Percentiles rank a stretch among this genome's conserved stretches.
These are phyloP conservation scores for Cherax destructor DNA, from an alignment of 1,140 invertebrate species.

Conservation along the genomic window DNA sequence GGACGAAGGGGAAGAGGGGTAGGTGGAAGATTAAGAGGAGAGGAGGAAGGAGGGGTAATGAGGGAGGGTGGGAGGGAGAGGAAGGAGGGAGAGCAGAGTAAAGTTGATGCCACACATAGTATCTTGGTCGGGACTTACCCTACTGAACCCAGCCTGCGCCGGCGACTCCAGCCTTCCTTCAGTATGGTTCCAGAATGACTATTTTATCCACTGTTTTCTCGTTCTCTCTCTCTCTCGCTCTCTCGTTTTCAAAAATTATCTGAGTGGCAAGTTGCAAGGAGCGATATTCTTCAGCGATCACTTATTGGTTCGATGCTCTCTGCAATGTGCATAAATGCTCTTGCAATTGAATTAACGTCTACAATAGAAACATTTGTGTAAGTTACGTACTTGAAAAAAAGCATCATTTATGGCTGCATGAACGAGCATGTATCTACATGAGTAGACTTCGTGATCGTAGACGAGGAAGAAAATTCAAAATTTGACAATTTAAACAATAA, in stretches of 20 bases:
- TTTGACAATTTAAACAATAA: too few species aligned
- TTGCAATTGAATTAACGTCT: too few species aligned
- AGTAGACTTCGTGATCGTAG: too few species aligned
- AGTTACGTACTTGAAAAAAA: too few species aligned
- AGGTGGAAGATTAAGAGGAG: slow-evolving; percentile 17
- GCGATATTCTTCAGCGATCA: too few species aligned
- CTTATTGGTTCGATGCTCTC: too few species aligned
- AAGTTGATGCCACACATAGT: slow-evolving; percentile 43
- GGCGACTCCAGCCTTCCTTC: not conserved
- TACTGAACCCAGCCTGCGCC: not conserved
- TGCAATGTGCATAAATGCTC: too few species aligned
- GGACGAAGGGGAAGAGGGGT: not conserved
- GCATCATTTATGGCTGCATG: too few species aligned
- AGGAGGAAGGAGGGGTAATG: not conserved
- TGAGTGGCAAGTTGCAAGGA: too few species aligned
- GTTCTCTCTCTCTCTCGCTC: slow-evolving; percentile 1
- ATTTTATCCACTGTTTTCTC: not conserved
- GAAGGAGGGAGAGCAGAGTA: slow-evolving; percentile 23
- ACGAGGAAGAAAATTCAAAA: too few species aligned
- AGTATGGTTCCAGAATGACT: not conserved
- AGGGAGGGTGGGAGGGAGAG: not conserved
- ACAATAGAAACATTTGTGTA: too few species aligned
- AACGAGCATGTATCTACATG: too few species aligned
- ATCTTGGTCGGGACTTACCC: not conserved
- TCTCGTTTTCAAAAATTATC: not conserved